Evolutionary conservation across 1,140 invertebrate species (phyloP).

Genomic region (Diabrotica virgifera): DNA sequence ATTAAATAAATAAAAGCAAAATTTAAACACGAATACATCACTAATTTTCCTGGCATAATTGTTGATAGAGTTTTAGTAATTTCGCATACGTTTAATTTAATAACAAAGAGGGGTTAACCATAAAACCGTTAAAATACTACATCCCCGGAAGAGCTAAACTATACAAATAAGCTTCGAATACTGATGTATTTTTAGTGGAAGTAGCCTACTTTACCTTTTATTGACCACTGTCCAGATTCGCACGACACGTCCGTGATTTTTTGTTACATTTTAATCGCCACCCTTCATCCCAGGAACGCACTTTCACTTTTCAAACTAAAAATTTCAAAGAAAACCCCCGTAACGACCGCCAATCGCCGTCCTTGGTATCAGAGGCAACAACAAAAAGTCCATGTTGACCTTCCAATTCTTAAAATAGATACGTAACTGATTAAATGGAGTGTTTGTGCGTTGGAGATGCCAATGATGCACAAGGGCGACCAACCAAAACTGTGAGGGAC

Average conservation of each 20-base stretch:
- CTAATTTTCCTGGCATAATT: too few relatives aligned
- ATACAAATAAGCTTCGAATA: too few relatives aligned
- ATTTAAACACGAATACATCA: too few relatives aligned
- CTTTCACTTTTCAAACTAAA: slow-evolving; percentile 14
- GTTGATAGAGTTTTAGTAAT: too few relatives aligned
- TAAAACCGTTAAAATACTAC: too few relatives aligned
- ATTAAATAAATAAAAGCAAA: too few relatives aligned
- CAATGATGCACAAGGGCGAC: slow-evolving; percentile 37
- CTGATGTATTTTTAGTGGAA: too few relatives aligned
- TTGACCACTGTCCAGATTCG: too few relatives aligned
- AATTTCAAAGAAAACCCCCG: slow-evolving; percentile 16
- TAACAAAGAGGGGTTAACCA: too few relatives aligned
- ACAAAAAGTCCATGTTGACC: slow-evolving; percentile 2
- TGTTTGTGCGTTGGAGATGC: slow-evolving; percentile 4
- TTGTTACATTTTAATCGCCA: neutral
- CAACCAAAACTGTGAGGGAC: slow-evolving; percentile 36
- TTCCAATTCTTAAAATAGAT: neutral
- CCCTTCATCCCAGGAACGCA: neutral
- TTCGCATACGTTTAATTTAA: too few relatives aligned
- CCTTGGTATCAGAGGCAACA: slow-evolving; percentile 22
- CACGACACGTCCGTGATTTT: neutral
- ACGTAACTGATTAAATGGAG: slow-evolving; percentile 6
- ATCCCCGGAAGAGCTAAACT: too few relatives aligned
- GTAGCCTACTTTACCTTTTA: too few relatives aligned
- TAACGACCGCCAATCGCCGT: slow-evolving; percentile 36